Evolutionary conservation across 1,140 invertebrate genomes (phyloP).

Genomic region (Drosophila serrata): DNA sequence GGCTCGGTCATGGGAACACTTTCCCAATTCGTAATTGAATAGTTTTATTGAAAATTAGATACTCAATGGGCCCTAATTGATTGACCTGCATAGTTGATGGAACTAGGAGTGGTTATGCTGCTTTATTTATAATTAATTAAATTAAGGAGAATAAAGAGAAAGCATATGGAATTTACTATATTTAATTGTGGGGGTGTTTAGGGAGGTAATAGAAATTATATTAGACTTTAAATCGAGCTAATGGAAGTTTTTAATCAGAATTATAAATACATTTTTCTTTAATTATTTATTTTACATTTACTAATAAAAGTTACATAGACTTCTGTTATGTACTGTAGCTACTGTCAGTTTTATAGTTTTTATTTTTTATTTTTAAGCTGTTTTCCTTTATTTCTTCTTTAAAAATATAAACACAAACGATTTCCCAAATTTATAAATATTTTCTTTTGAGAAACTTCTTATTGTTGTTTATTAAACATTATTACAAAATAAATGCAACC

Average conservation of each 20-base stretch:
- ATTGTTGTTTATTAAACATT: neutral
- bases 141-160: neutral
- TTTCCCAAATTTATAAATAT: neutral
- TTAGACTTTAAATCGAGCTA: no score
- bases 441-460: neutral
- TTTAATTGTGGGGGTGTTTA: neutral
- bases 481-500: no score
- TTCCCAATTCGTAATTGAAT: constrained; percentile 62
- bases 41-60: constrained; percentile 53
- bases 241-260: neutral
- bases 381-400: neutral
- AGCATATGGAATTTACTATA: no score
- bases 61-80: constrained; percentile 63
- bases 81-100: constrained; percentile 7
- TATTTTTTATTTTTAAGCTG: neutral
- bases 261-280: neutral
- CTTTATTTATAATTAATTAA: neutral
- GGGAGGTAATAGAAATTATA: neutral
- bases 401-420: neutral
- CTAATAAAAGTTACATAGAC: no score
- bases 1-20: constrained; percentile 72
- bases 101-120: neutral
- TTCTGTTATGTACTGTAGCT: no score
- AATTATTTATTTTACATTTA: neutral
- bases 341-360: no score